Base-by-base conservation (phyloP, 2,797 vertebrate species). In the Enteromius afrohamiltoni region DNA sequence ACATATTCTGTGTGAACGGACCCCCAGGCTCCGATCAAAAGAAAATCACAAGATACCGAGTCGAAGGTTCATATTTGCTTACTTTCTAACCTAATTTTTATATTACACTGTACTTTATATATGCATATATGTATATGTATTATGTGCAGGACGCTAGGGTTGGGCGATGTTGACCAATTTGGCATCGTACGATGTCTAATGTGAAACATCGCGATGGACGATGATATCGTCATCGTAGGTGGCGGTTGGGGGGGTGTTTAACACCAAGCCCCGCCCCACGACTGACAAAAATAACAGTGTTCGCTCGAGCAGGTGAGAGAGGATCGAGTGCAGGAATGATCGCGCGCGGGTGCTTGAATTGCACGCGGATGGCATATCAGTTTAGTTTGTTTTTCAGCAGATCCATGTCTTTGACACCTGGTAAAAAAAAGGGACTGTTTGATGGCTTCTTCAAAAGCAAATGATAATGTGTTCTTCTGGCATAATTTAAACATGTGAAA, bases 351-450 rank as follows among this genome's bases (percentile, higher is more conserved):
- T n/a, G n/a, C n/a, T n/a, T n/a, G n/a, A n/a, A n/a, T n/a, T n/a
- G n/a, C n/a, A n/a, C n/a, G n/a, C n/a, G n/a, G n/a, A n/a, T n/a
- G n/a, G n/a, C n/a, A n/a, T n/a, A n/a, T n/a, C n/a, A n/a, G 31
- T 40, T 16, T 37, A 11, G 55, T 75, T 75, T 40, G 51, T n/a
- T 40, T 55, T 58, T 34, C 13, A 2, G 31, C 19, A n/a, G 21
- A n/a, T 55, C 11, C 11, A n/a, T 2, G 21, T 40, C 51, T 58
- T 55, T 75, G 51, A 40, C 31, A 19, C 26, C 29, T 55, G 19
- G 31, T 23, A 58, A n/a, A 34, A n/a, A 34, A 16, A 75, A 75
- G 14, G 31, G 51, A 75, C 73, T 58, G 73, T 58, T 75, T 75
- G 29, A 75, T 40, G 73, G 31, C 21, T 37, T 40, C 21, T 75